A percentile compares a stretch with the other conserved stretches of the same genome.
phyloP scores from a whole-genome alignment of 2,888 invertebrate species.

The Hemistola chrysoprasaria region DNA sequence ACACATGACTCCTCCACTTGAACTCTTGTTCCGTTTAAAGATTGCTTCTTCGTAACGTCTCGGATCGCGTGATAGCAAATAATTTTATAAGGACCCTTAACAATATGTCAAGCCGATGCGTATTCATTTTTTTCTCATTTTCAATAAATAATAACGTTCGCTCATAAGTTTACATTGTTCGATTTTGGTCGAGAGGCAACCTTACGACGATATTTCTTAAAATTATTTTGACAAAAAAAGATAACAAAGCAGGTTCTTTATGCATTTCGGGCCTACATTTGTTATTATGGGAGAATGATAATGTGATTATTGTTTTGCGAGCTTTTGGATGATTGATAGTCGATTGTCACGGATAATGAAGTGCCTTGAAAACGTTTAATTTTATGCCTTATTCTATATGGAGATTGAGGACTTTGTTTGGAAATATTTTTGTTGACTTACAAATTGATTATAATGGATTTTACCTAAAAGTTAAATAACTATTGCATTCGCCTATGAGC shows the following conservation, averaged over 20 bases:
- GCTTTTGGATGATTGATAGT: conserved; percentile 71
- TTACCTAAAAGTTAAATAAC: too few relatives aligned
- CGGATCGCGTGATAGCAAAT: conserved; percentile 79
- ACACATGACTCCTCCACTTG: conserved; percentile 40
- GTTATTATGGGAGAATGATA: conserved; percentile 80
- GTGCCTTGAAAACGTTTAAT: conserved; percentile 59
- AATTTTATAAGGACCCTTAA: conserved; percentile 77
- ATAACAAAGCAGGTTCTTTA: conserved; percentile 73
- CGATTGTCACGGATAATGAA: conserved; percentile 76
- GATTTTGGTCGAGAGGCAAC: conserved; percentile 61
- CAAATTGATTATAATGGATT: too few relatives aligned
- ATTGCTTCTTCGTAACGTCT: conserved; percentile 60
- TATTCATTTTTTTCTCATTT: conserved; percentile 67
- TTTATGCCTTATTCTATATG: conserved; percentile 47
- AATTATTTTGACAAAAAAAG: conserved; percentile 62
- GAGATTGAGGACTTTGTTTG: conserved; percentile 20
- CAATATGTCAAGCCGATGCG: conserved; percentile 75
- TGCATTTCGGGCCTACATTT: conserved; percentile 73
- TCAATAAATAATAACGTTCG: conserved; percentile 77
- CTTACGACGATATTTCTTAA: conserved; percentile 70
- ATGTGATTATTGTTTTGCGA: conserved; percentile 82
- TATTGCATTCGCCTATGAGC: too few relatives aligned
- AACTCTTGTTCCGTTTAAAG: conserved; percentile 55
- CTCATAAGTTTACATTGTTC: conserved; percentile 79
- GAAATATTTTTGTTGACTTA: conserved; percentile 18